Evolutionary conservation across 2,888 invertebrate genomes (phyloP).

Genomic region (Anoplius nigerrimus): DNA sequence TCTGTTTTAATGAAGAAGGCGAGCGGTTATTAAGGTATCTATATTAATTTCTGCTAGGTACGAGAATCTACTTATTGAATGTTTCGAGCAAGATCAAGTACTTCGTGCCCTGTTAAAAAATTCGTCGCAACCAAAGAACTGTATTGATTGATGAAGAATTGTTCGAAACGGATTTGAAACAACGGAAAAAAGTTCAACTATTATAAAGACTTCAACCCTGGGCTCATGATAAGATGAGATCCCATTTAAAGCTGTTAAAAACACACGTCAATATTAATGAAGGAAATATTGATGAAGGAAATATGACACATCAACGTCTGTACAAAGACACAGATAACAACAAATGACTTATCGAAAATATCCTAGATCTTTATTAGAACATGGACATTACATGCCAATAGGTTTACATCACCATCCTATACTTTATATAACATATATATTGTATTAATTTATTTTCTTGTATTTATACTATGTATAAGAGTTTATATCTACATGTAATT

Average conservation of each 20-base stretch:
- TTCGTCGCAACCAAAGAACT: slow-evolving; percentile 1
- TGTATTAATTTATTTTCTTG: slow-evolving; percentile 53
- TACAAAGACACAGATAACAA: not conserved
- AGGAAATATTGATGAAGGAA: no score
- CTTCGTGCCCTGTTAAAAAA: slow-evolving; percentile 29
- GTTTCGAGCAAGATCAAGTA: slow-evolving; percentile 30
- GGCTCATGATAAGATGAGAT: no score
- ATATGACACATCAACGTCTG: no score
- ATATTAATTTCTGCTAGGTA: slow-evolving; percentile 31
- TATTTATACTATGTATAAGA: slow-evolving; percentile 61
- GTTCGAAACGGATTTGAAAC: no score
- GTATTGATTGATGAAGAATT: no score
- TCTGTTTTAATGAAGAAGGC: not conserved
- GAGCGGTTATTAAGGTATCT: slow-evolving; percentile 3
- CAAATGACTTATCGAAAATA: slow-evolving; percentile 66
- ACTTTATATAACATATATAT: slow-evolving; percentile 53
- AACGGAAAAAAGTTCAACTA: no score
- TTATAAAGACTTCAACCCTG: no score
- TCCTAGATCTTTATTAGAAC: slow-evolving; percentile 70
- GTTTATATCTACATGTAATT: slow-evolving; percentile 53
- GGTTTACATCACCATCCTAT: slow-evolving; percentile 64
- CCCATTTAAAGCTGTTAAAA: no score
- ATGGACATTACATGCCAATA: slow-evolving; percentile 69
- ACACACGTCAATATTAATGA: no score
- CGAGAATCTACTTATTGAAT: slow-evolving; percentile 35